Conservation (phyloP, 2,888 invertebrate genomes). For the Sinhomidia bicolor region DNA sequence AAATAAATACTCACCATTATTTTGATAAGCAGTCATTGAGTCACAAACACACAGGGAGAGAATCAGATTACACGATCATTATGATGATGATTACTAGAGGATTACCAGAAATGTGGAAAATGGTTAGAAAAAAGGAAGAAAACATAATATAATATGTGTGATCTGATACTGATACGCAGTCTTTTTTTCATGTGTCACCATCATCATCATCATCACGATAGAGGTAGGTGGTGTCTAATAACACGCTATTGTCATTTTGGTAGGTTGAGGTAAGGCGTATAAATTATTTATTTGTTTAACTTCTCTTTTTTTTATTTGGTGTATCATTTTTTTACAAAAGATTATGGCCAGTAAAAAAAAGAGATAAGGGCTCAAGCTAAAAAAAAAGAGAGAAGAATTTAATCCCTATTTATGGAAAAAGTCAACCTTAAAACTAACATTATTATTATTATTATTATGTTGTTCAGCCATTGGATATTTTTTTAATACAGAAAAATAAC, state of each 20-base stretch:
- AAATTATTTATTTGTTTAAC: slow-evolving; percentile 9
- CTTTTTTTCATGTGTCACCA: not conserved
- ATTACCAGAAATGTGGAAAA: slow-evolving; percentile 44
- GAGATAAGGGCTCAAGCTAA: not conserved
- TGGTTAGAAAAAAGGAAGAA: not conserved
- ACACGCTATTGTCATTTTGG: not conserved
- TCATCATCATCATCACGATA: not conserved
- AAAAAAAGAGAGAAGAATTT: not conserved
- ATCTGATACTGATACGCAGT: too few relatives aligned
- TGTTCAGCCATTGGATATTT: not conserved
- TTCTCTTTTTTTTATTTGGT: too few relatives aligned
- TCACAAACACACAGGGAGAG: not conserved
- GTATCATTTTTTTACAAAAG: too few relatives aligned
- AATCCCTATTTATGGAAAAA: not conserved
- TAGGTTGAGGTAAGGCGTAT: not conserved
- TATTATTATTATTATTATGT: not conserved
- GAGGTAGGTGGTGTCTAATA: not conserved
- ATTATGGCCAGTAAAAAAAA: too few relatives aligned
- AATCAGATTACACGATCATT: slow-evolving; percentile 48
- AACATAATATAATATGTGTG: too few relatives aligned
- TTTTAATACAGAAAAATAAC: not conserved
- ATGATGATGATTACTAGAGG: slow-evolving; percentile 9
- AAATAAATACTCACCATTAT: not conserved
- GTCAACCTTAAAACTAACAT: not conserved
- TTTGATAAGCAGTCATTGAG: not conserved